Base-by-base conservation (phyloP, 2,113 vertebrate species). In the Nibea albiflora region DNA sequence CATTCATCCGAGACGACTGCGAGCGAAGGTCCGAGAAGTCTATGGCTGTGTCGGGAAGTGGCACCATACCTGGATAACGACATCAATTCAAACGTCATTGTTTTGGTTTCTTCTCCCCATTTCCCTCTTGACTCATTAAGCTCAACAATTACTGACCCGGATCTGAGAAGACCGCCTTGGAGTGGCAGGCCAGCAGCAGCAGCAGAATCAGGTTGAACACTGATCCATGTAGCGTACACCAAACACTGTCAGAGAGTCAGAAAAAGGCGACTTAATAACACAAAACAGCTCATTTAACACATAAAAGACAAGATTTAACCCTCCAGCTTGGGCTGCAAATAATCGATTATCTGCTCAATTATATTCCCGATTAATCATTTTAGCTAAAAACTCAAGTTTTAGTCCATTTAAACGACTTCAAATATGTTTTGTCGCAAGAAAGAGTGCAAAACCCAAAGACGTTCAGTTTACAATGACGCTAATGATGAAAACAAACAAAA, bases 1-100 rank as follows among this genome's bases (percentile, higher is more conserved):
- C 97, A 3, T 78, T 96, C 83, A 96, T 94, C 9, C 94, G 93
- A 88, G 95, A 95, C 80, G 98, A 96, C 90, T 95, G 96, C 24
- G 97, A 96, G 87, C 97, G 97, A 85, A 97, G 94, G 68, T 97
- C 95, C 24, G 95, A 93, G 93, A 94, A 96, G 79, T 96, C 96
- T 0, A 96, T 93, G 60, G 96, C 96, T 0, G 94, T 95, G 22
- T 96, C 95, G 0, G 42, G 96, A 3, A 96, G 92, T 3, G 96
- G 95, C 39, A 96, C 96, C 90, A 95, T 90, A 4, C 96, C 96
- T 96, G 74, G 0, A 73, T 5, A 8, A 60, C 11, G 26, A 57
- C 24, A 63, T 12, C 11, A 11, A 44, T 44, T 44, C 12, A 16
- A 47, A 2, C 42, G 3, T 11, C 19, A 5, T 3, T 5, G 35